These are phyloP conservation scores for Pampus argenteus DNA, from an alignment of 2,797 vertebrate genomes.

Conservation along the genomic window DNA sequence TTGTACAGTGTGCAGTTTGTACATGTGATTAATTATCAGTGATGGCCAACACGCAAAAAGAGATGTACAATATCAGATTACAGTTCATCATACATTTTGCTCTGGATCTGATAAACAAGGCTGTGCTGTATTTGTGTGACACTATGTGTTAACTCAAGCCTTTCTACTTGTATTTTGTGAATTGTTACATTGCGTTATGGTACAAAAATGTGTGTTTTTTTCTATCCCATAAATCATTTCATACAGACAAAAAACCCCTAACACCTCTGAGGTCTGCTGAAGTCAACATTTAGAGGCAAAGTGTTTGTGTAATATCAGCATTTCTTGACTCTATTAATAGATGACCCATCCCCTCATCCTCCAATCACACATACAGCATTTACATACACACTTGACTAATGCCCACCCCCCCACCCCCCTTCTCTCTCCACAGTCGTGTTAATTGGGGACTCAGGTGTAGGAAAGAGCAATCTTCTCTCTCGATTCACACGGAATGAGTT, in stretches of 20 bases:
- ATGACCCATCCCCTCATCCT: neutral
- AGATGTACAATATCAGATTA: neutral
- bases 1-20: neutral
- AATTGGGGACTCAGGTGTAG: slow-evolving; percentile 97
- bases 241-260: neutral
- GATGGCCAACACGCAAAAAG: neutral
- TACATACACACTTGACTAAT: slow-evolving; percentile 1
- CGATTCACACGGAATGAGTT: slow-evolving; percentile 97
- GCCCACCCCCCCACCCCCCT: neutral
- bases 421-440: slow-evolving; percentile 88
- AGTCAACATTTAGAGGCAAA: neutral
- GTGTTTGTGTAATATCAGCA: slow-evolving; percentile 30
- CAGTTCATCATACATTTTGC: neutral
- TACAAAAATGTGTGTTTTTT: slow-evolving; percentile 8
- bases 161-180: neutral
- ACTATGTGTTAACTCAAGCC: neutral
- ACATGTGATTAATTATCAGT: neutral
- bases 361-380: slow-evolving; percentile 1
- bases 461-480: slow-evolving; percentile 97
- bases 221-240: slow-evolving; percentile 13
- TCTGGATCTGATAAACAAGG: neutral
- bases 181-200: neutral
- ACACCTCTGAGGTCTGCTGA: slow-evolving; percentile 2
- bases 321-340: slow-evolving; percentile 24
- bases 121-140: neutral